Base-by-base conservation (phyloP, 2,797 vertebrate species). In the Alauda arvensis region DNA sequence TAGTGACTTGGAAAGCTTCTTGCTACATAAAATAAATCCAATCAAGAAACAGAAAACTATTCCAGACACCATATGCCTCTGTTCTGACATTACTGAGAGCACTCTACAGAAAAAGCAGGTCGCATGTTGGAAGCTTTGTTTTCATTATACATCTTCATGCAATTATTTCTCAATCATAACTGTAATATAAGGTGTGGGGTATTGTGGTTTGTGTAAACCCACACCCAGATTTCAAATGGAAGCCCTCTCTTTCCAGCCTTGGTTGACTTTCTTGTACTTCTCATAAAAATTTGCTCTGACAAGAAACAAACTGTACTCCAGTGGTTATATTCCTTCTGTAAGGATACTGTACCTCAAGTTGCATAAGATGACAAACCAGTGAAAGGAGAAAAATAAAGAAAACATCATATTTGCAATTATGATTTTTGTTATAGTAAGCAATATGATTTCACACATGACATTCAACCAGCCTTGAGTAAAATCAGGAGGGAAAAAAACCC, bases 401-500 rank as follows among this genome's bases (percentile, higher is more conserved):
- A 67, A 15, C 0, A 1, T 20, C 1, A 1, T 23, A 56, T 51
- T 61, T 45, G 9, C 9, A 76, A 33, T 37, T 39, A 21, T 45
- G 8, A 49, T 52, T 76, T 74, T 34, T 37, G 11, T 23, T 43
- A 10, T 3, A 33, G 14, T 10, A 71, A 78, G 9, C 5, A 69
- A 4, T 28, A 40, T 10, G 8, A 63, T 52, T 34, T 61, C 31
- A 39, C 15, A 49, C 4, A 7, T 2, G 5, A 74, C 3, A 45
- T 74, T 68, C 42, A 70, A 37, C 4, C 12, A 88, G 40, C 25
- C 57, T 12, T 18, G 16, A 65, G 12, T 3, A 86, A 91, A 86
- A 63, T 6, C 71, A 29, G 7, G 6, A 33, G 1, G 1, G 0
- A 2, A 24, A 18, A 39, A 14, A 26, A 5, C 24, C 23, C 1